Conservation (phyloP, 2,797 vertebrate species). For the Melanotaenia pygmaea region DNA sequence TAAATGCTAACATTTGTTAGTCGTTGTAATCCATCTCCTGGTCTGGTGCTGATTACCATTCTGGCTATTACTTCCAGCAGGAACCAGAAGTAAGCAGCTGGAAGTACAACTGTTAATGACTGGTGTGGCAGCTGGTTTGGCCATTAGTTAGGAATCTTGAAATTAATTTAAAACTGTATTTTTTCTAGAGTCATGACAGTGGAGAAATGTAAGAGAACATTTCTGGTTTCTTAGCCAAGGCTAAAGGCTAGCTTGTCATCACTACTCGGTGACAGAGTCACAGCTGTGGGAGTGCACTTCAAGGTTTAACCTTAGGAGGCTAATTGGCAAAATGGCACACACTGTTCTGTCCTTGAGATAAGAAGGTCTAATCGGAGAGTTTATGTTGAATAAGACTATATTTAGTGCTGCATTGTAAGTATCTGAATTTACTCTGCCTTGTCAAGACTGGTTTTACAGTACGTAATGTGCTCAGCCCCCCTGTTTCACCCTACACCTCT, state of each 20-base stretch:
- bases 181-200: constrained; percentile 20
- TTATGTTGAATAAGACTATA: constrained; percentile 69
- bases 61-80: constrained; percentile 5
- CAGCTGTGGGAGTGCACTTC: constrained; percentile 81
- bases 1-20: constrained; percentile 27
- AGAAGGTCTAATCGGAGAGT: constrained; percentile 69
- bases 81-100: background rate
- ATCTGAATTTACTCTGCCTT: constrained; percentile 52
- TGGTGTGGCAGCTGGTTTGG: constrained; percentile 1
- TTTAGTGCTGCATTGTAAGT: constrained; percentile 58
- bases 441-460: constrained; percentile 25
- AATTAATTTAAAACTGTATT: constrained; percentile 8
- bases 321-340: constrained; percentile 77
- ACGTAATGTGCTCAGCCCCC: constrained; percentile 22
- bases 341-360: constrained; percentile 82
- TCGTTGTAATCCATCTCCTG: constrained; percentile 21
- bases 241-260: constrained; percentile 64
- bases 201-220: constrained; percentile 27
- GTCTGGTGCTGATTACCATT: constrained; percentile 2
- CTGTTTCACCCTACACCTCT: constrained; percentile 20
- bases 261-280: constrained; percentile 67
- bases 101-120: background rate
- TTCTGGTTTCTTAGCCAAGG: constrained; percentile 53
- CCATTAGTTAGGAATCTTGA: background rate
- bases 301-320: constrained; percentile 74